Conservation (phyloP, 2,797 vertebrate genomes). For the Macrochelys suwanniensis region DNA sequence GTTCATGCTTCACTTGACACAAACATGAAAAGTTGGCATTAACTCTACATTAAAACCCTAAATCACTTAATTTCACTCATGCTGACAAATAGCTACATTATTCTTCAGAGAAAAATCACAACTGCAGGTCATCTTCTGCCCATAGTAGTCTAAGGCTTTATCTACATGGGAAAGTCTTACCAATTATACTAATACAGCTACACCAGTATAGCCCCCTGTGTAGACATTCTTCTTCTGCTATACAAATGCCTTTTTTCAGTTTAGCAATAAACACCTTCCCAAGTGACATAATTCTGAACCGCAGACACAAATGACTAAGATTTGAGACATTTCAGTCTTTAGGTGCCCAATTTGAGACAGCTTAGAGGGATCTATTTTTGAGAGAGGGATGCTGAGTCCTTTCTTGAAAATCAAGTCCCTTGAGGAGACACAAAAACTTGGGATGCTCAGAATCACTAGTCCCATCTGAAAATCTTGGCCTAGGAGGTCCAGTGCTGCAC, state of each 20-base stretch:
- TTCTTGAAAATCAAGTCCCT: background rate
- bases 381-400: background rate
- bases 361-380: background rate
- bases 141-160: background rate
- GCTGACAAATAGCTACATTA: background rate
- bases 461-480: background rate
- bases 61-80: background rate
- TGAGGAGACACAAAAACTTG: background rate
- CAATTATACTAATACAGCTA: background rate
- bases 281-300: accelerated
- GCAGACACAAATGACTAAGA: background rate
- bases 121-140: background rate
- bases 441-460: background rate
- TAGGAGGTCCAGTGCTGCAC: background rate
- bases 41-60: background rate
- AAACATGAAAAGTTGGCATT: background rate
- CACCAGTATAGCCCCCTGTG: background rate
- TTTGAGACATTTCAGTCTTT: background rate
- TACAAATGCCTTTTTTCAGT: background rate
- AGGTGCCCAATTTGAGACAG: background rate
- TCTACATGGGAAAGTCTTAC: background rate
- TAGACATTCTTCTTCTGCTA: background rate
- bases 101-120: background rate
- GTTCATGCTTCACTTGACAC: background rate
- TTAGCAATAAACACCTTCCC: background rate